Conservation (phyloP, 2,797 vertebrate genomes). For the Anolis apletophallus region DNA sequence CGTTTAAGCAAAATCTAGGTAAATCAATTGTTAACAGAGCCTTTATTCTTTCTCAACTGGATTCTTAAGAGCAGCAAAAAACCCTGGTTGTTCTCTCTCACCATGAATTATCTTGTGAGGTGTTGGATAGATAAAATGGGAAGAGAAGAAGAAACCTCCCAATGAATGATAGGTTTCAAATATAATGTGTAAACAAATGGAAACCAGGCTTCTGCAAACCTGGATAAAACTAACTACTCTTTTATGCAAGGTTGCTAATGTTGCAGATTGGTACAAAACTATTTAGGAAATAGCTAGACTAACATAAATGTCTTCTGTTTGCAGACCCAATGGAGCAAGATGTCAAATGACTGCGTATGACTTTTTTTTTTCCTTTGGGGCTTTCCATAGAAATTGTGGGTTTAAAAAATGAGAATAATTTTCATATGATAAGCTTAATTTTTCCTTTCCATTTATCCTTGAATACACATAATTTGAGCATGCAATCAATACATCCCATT, state of each 20-base stretch:
- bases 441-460: background rate
- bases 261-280: constrained; percentile 48
- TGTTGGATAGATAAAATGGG: background rate
- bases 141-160: background rate
- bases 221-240: background rate
- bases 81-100: background rate
- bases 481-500: background rate
- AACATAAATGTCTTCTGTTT: constrained; percentile 81
- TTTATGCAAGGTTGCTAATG: constrained; percentile 5
- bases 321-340: constrained; percentile 82
- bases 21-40: background rate
- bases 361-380: constrained; percentile 41
- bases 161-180: background rate
- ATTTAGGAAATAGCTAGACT: constrained; percentile 59
- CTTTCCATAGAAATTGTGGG: constrained; percentile 30
- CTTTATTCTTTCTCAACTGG: background rate
- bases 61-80: background rate
- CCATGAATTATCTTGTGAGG: background rate
- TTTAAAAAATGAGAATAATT: constrained; percentile 6
- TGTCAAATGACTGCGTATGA: constrained; percentile 93
- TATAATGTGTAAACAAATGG: background rate
- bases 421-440: constrained; percentile 32
- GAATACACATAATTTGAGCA: constrained; percentile 1
- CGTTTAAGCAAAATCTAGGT: background rate
- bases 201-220: background rate